Percentiles rank a stretch among this genome's conserved stretches.
phyloP scores from a whole-genome alignment of 1,140 invertebrate genomes.

The Ceratosolen solmsi region DNA sequence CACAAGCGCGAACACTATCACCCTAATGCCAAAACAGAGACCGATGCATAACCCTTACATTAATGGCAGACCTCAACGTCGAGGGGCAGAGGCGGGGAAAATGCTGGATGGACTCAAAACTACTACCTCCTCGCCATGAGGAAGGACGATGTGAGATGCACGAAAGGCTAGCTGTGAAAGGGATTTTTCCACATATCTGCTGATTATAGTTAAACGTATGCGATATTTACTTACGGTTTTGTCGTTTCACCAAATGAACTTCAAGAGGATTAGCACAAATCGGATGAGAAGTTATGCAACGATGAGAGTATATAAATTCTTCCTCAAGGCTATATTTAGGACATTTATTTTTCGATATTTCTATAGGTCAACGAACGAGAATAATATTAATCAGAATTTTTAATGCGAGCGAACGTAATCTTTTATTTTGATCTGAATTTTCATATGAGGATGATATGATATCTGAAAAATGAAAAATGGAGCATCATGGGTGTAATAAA shows the following conservation, averaged over 20 bases:
- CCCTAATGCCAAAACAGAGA: slow-evolving; percentile 64
- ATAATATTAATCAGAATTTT: too few species aligned
- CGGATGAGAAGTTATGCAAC: slow-evolving; percentile 13
- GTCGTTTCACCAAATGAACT: slow-evolving; percentile 10
- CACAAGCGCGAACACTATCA: slow-evolving; percentile 55
- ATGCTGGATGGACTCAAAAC: slow-evolving; percentile 43
- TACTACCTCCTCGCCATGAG: background rate
- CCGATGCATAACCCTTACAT: slow-evolving; percentile 70
- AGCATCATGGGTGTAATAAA: too few species aligned
- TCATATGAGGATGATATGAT: too few species aligned
- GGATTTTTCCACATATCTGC: slow-evolving; percentile 5
- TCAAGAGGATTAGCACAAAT: background rate
- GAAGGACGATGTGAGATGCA: background rate
- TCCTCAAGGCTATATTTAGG: too few species aligned
- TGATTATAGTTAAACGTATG: background rate
- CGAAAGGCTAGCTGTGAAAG: background rate
- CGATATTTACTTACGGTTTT: slow-evolving; percentile 10
- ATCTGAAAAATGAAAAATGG: too few species aligned
- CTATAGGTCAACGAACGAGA: too few species aligned
- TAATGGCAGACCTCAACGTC: slow-evolving; percentile 63
- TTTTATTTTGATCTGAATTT: too few species aligned
- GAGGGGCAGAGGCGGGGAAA: slow-evolving; percentile 54
- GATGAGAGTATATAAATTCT: too few species aligned
- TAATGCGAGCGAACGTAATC: too few species aligned
- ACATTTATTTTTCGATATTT: too few species aligned